Conservation (phyloP, 1,140 invertebrate species). For the Brachionus manjavacas region DNA sequence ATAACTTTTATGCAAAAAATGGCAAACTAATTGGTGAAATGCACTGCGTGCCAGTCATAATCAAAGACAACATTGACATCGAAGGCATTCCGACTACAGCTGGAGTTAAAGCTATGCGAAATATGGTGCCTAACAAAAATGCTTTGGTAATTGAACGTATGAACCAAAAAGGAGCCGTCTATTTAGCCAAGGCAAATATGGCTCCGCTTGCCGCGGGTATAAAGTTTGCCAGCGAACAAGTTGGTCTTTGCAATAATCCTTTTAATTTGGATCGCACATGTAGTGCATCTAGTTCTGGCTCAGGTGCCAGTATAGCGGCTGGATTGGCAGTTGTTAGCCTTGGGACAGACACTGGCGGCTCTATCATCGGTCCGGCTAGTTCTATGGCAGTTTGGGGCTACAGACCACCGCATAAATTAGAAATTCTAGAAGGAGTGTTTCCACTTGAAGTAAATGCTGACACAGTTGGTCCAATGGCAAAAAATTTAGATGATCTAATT, state of each 20-base stretch:
- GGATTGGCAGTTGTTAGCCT: neutral
- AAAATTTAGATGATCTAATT: neutral
- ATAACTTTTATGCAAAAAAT: neutral
- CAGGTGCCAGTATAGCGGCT: neutral
- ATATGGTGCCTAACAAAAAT: neutral
- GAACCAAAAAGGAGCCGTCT: neutral
- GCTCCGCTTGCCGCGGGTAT: neutral
- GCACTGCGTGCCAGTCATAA: slow-evolving; percentile 14
- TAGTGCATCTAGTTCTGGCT: neutral
- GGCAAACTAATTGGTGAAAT: neutral
- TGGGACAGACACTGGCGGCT: neutral
- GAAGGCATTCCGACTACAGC: neutral
- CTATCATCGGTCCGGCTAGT: neutral
- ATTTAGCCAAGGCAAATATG: neutral
- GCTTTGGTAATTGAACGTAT: neutral
- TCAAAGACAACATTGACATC: slow-evolving; percentile 25
- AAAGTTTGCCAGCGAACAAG: neutral
- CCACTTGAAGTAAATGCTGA: neutral
- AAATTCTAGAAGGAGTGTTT: neutral
- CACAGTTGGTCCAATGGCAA: neutral
- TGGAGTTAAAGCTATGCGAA: neutral
- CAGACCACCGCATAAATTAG: neutral
- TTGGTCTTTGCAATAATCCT: neutral
- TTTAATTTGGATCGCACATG: neutral
- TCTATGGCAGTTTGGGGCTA: neutral